A percentile compares a stretch with the other conserved stretches of the same genome.
Evolutionary conservation across 2,888 invertebrate genomes (phyloP).

Genomic region (Ametastegia equiseti): DNA sequence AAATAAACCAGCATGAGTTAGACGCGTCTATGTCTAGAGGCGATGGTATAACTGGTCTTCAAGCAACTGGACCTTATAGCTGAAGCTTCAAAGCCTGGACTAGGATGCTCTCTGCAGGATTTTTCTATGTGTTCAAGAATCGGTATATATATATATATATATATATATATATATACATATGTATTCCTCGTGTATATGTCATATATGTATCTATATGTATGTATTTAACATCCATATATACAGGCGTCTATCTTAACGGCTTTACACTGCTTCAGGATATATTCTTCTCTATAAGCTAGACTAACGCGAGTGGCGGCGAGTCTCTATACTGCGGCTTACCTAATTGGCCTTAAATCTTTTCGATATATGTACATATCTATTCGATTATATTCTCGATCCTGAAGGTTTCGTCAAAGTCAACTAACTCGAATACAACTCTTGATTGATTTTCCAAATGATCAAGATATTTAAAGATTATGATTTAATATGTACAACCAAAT

Average conservation of each 20-base stretch:
- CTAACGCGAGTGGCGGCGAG: background rate
- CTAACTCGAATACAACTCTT: too few relatives aligned
- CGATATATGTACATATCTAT: too few relatives aligned
- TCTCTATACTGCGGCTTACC: background rate
- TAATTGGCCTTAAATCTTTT: constrained; percentile 6
- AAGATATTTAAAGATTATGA: too few relatives aligned
- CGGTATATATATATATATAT: background rate
- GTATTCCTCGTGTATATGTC: background rate
- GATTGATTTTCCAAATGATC: too few relatives aligned
- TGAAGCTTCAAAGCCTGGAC: background rate
- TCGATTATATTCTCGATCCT: background rate
- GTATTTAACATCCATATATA: background rate
- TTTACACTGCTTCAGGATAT: background rate
- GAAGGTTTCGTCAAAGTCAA: background rate
- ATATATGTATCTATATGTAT: background rate
- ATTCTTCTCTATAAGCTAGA: background rate
- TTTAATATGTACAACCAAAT: too few relatives aligned
- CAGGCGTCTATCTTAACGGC: background rate
- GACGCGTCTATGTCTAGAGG: background rate
- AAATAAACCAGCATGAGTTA: background rate
- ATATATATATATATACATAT: background rate
- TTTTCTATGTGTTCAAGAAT: background rate
- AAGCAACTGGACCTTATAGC: background rate
- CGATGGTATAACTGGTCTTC: constrained; percentile 23
- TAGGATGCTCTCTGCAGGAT: background rate